These are phyloP conservation scores for Drosophila vallismaia DNA, from an alignment of 2,888 invertebrate genomes.

Conservation along the genomic window DNA sequence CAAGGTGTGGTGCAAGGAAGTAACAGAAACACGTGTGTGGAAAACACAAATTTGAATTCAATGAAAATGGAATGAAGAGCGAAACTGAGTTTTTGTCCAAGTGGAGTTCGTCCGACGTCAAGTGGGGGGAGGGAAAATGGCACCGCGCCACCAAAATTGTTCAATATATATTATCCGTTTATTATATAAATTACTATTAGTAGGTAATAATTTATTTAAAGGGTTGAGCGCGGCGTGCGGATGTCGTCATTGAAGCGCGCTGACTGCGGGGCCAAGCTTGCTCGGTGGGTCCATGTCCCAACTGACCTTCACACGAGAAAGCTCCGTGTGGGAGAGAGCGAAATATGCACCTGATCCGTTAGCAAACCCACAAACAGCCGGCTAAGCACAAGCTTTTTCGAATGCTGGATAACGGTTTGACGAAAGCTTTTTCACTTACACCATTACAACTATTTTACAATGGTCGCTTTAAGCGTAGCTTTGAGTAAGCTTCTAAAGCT, in stretches of 20 bases:
- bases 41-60: constrained; percentile 40
- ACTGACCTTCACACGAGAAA: constrained; percentile 65
- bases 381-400: not conserved
- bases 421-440: constrained; percentile 5
- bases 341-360: constrained; percentile 5
- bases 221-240: constrained; percentile 57
- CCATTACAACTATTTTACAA: too few species aligned
- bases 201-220: constrained; percentile 38
- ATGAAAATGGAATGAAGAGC: constrained; percentile 22
- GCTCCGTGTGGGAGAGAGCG: constrained; percentile 39
- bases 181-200: constrained; percentile 1
- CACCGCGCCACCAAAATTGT: constrained; percentile 11
- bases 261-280: constrained; percentile 53
- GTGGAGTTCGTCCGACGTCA: constrained; percentile 27
- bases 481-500: not conserved
- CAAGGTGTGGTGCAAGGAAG: constrained; percentile 14
- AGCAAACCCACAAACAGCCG: constrained; percentile 1
- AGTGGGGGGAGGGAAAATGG: constrained; percentile 40
- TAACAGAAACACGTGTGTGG: constrained; percentile 68
- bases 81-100: constrained; percentile 47
- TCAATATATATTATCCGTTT: not conserved
- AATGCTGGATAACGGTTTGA: not conserved
- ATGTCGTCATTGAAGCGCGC: constrained; percentile 71
- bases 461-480: too few species aligned
- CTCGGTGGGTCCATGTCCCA: constrained; percentile 54